Evolutionary conservation across 1,140 invertebrate genomes (phyloP).

Genomic region (Ladona fulva): DNA sequence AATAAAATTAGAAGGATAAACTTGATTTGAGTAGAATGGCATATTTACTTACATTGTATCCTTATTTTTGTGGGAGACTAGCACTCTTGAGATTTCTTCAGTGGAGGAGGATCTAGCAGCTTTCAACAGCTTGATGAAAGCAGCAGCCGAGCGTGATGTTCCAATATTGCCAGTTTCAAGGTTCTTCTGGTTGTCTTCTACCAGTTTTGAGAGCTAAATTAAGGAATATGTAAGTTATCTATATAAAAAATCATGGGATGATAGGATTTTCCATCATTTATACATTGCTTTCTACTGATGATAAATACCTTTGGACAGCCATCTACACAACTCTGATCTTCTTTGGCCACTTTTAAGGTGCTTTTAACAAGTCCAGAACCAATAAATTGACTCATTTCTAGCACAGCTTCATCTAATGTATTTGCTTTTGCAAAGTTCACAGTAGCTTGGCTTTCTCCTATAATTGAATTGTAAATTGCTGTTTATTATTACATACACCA

Average conservation of each 20-base stretch:
- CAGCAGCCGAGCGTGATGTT: slow-evolving; percentile 49
- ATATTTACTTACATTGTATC: slow-evolving; percentile 41
- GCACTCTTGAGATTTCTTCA: slow-evolving; percentile 48
- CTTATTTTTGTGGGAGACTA: slow-evolving; percentile 45
- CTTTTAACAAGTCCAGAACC: not conserved
- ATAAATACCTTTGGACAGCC: slow-evolving; percentile 22
- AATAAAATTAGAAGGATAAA: no score
- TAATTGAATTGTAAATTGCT: no score
- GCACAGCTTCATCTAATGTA: not conserved
- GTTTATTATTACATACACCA: no score
- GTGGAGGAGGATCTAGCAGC: slow-evolving; percentile 44
- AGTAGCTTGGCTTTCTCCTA: no score
- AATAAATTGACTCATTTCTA: not conserved
- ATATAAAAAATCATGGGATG: not conserved
- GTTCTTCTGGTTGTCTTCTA: slow-evolving; percentile 44
- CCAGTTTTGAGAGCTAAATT: slow-evolving; percentile 39
- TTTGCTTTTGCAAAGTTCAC: no score
- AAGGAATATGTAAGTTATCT: slow-evolving; percentile 17
- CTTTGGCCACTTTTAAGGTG: not conserved
- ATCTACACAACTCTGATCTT: slow-evolving; percentile 14
- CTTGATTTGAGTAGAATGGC: not conserved
- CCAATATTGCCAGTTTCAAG: slow-evolving; percentile 48
- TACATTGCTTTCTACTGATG: slow-evolving; percentile 4
- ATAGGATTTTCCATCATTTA: not conserved
- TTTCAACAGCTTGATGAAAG: slow-evolving; percentile 52